A percentile compares a stretch with the other conserved stretches of the same genome.
phyloP scores from a whole-genome alignment of 92 coral and sea anemone species.

The Micromussa lordhowensis region DNA sequence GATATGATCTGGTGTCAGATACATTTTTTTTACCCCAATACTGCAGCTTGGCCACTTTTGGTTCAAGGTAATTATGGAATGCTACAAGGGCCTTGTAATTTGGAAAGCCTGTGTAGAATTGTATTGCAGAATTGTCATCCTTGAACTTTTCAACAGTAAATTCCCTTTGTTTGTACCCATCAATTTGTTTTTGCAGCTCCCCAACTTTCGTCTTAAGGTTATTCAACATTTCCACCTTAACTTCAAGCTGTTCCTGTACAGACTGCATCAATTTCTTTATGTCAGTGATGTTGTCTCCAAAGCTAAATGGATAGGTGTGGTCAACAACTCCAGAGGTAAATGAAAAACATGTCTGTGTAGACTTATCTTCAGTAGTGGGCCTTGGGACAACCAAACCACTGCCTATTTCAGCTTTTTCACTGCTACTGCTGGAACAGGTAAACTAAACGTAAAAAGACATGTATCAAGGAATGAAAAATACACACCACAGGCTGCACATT shows the following conservation, averaged over 20 bases:
- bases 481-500: conserved; percentile 17
- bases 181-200: conserved; percentile 39
- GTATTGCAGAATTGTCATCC: conserved; percentile 51
- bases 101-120: conserved; percentile 63
- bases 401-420: conserved; percentile 27
- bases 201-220: conserved; percentile 56
- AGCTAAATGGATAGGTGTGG: conserved; percentile 65
- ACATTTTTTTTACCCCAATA: conserved; percentile 59
- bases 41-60: conserved; percentile 60
- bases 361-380: conserved; percentile 50
- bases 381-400: conserved; percentile 25
- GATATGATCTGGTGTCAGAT: conserved; percentile 51
- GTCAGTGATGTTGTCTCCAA: conserved; percentile 23
- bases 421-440: conserved; percentile 41
- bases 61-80: conserved; percentile 42
- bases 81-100: conserved; percentile 43
- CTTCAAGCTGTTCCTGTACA: conserved; percentile 60
- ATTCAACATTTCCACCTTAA: conserved; percentile 57
- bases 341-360: conserved; percentile 58
- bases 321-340: conserved; percentile 51
- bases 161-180: conserved; percentile 31
- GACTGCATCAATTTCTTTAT: conserved; percentile 40
- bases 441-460: conserved; percentile 29
- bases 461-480: conserved; percentile 31
- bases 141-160: conserved; percentile 57